Evolutionary conservation across 2,797 vertebrate genomes (phyloP), one percentile per base, ranked within the genome.

Genomic region (Helostoma temminkii): DNA sequence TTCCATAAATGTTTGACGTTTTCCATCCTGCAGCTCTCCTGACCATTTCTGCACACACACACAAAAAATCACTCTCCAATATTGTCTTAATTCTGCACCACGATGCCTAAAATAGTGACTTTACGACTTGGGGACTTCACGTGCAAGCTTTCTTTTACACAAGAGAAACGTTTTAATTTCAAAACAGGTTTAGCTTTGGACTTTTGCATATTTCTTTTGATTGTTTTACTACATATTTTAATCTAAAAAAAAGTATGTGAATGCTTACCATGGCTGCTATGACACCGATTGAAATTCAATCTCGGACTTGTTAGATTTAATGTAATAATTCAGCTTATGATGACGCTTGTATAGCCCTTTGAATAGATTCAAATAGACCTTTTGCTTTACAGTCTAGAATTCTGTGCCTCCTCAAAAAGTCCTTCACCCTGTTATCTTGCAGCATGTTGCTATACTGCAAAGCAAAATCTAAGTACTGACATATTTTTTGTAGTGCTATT

Each of bases 181-280:
- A 81, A 88, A 89, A 86, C 62, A 83, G 83, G 76, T 88, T 87
- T 69, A 76, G 77, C 84, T 85, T 89, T 87, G 80, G 85, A 84
- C 85, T 81, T 91, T 94, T 94, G 93, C 93, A 93, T 94, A 95
- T 93, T 80, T 78, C 80, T 80, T 89, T 91, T 89, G 88, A 93
- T 92, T 93, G 92, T 92, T 91, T 91, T 69, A 84, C 81, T 87
- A 88, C 77, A 84, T 63, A 53, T 84, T 82, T 78, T 48, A 67
- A 63, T 72, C 28, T 48, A 65, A 55, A 75, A 80, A 80, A 79
- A 78, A 43, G 59, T 61, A 66, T 79, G 78, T 85, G 43, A 64
- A 76, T 79, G 87, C 81, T 76, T 69, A 80, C 37, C 69, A 76
- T 80, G 67, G 82, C 80, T 87, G 76, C 76, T 53, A 81, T 78